Percentiles rank a stretch among this genome's conserved stretches.
phyloP scores from a whole-genome alignment of 2,113 vertebrate genomes.

The Gorsachius goisagi region DNA sequence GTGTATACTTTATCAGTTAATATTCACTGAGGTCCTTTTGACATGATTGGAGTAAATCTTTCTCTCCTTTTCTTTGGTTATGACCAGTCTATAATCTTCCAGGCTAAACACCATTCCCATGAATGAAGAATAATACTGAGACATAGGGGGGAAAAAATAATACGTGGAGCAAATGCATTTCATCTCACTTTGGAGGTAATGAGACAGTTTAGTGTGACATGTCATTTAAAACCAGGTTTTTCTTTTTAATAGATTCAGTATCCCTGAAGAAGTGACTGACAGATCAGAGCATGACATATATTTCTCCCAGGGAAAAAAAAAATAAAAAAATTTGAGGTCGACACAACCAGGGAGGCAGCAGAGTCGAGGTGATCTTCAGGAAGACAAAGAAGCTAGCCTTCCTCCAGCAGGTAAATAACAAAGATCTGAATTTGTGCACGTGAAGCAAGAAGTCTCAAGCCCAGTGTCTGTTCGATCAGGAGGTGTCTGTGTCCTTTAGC shows the following conservation, averaged over 20 bases:
- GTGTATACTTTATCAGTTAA: constrained; percentile 32
- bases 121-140: constrained; percentile 52
- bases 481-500: neutral
- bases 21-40: constrained; percentile 33
- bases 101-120: neutral
- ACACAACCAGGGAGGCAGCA: neutral
- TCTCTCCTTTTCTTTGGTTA: constrained; percentile 47
- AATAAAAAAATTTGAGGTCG: neutral
- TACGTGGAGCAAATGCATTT: neutral
- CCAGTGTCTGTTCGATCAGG: neutral
- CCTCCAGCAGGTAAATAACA: neutral
- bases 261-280: constrained; percentile 45
- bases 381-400: neutral
- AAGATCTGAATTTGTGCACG: neutral
- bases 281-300: constrained; percentile 4
- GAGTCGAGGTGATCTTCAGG: neutral
- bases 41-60: constrained; percentile 50
- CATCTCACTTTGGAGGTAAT: constrained; percentile 68
- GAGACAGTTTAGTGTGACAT: constrained; percentile 67
- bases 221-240: constrained; percentile 65
- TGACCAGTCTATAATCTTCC: constrained; percentile 55
- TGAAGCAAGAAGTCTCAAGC: neutral
- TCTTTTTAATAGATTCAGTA: constrained; percentile 53
- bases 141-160: constrained; percentile 18
- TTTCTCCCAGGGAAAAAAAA: constrained; percentile 14